Evolutionary conservation across 2,797 vertebrate genomes (phyloP).

Genomic region (Lophius americanus): DNA sequence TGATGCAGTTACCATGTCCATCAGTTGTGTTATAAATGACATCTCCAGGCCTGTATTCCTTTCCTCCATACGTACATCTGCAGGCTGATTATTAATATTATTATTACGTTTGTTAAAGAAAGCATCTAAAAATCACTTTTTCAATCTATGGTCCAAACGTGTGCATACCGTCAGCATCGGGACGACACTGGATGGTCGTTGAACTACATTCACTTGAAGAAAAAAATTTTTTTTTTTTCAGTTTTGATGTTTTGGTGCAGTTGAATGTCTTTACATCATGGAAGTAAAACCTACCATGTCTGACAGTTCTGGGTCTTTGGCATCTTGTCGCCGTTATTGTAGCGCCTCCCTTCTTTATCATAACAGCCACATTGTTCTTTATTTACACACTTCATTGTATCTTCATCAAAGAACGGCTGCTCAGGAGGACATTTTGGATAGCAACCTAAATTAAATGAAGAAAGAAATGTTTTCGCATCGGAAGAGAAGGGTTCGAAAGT

Average conservation of each 20-base stretch:
- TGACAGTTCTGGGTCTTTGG: constrained; percentile 81
- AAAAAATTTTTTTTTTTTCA: constrained; percentile 20
- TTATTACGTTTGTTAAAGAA: too few species aligned
- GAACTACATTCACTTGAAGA: constrained; percentile 64
- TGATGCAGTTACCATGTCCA: constrained; percentile 85
- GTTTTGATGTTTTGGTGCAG: background rate
- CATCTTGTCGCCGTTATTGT: constrained; percentile 76
- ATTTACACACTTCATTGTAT: constrained; percentile 85
- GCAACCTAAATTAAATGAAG: constrained; percentile 83
- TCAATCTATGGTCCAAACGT: background rate
- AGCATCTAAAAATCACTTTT: background rate
- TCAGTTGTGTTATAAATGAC: constrained; percentile 87
- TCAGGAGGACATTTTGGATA: constrained; percentile 87
- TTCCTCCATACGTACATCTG: constrained; percentile 82
- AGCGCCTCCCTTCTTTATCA: constrained; percentile 75
- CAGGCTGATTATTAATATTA: constrained; percentile 76
- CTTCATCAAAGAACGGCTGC: constrained; percentile 88
- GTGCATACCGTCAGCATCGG: constrained; percentile 66
- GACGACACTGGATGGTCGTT: constrained; percentile 55
- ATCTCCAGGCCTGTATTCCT: constrained; percentile 66
- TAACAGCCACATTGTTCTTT: constrained; percentile 85
- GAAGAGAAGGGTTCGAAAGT: background rate
- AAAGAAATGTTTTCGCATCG: background rate
- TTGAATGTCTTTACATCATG: constrained; percentile 26
- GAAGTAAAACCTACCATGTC: constrained; percentile 78